Conservation (phyloP, 2,888 invertebrate genomes). For the Dendrolimus houi region DNA sequence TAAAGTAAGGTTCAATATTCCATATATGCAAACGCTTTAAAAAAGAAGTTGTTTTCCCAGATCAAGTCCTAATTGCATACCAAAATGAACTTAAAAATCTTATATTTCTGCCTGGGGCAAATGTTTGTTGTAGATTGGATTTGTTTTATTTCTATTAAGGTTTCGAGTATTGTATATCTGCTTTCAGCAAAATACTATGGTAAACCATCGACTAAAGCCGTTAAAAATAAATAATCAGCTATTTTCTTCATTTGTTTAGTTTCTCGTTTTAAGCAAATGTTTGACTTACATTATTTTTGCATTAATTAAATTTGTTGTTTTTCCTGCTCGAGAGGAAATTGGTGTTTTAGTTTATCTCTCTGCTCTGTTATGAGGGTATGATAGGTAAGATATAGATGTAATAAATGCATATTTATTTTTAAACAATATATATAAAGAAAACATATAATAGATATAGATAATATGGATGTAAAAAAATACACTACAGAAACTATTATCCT, state of each 20-base stretch:
- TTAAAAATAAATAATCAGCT: conserved; percentile 44
- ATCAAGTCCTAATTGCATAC: no score
- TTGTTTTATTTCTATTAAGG: conserved; percentile 47
- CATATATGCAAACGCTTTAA: no score
- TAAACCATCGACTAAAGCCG: conserved; percentile 39
- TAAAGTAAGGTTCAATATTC: no score
- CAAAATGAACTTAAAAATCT: no score
- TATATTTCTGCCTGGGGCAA: conserved; percentile 7
- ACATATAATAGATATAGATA: no score
- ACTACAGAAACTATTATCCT: no score
- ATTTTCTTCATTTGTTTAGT: conserved; percentile 46
- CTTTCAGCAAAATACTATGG: conserved; percentile 39
- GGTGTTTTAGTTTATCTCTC: neutral
- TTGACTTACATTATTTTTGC: conserved; percentile 10
- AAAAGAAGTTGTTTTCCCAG: no score
- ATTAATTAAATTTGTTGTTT: neutral
- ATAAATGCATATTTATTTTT: no score
- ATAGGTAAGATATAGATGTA: neutral
- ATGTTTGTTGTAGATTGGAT: conserved; percentile 55
- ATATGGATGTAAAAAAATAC: no score
- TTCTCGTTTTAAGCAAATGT: conserved; percentile 36
- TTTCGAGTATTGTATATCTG: conserved; percentile 30
- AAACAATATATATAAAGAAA: no score
- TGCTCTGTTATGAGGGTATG: neutral
- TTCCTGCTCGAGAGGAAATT: neutral